Evolutionary conservation across 2,797 vertebrate species (phyloP), one percentile per base, ranked within the genome.

Genomic region (Glyptemys insculpta): DNA sequence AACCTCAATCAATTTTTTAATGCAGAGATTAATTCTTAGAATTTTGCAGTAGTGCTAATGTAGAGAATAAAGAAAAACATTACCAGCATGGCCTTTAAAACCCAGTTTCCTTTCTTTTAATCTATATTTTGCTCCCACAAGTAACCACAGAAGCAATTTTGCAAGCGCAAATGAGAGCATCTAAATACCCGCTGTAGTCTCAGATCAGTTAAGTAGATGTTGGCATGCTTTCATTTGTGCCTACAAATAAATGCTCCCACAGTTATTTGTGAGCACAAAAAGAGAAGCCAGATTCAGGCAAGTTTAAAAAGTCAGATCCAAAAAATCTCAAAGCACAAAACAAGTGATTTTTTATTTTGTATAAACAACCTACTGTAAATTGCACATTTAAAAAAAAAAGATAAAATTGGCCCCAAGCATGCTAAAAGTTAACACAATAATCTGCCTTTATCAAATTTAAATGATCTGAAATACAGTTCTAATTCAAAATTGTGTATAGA

Each of bases 221-320:
- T 91, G 89, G 72, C 92, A 68, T 81, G 78, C 21, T 94, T 92
- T 83, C 90, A 90, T 95, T 92, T 94, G 59, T 11, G 15, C 41
- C 89, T 92, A 34, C 41, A 53, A 74, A 95, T 16, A 16, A 29
- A 76, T 16, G 14, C 15, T 25, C 37, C 23, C 23, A 12, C 23
- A 19, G 31, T 83, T 92, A 82, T 87, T 94, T 83, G 87, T 85
- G 80, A 57, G 78, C 49, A 94, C 34, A 93, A 97, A 96, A 54
- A 78, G 25, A 90, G 93, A 41, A 91, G n/a, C 37, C 27, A 91
- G 27, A 85, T 18, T 37, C 74, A 93, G 96, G 86, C 53, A 57
- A 94, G 47, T 16, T 88, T 29, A 88, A 84, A 72, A 78, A 78
- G 74, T 52, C 47, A 87, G 78, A n/a, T 93, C 89, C 62, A 81